Percentiles rank a stretch among this genome's conserved stretches.
Evolutionary conservation across 2,797 vertebrate species (phyloP).

Genomic region (Apodemus agrarius): DNA sequence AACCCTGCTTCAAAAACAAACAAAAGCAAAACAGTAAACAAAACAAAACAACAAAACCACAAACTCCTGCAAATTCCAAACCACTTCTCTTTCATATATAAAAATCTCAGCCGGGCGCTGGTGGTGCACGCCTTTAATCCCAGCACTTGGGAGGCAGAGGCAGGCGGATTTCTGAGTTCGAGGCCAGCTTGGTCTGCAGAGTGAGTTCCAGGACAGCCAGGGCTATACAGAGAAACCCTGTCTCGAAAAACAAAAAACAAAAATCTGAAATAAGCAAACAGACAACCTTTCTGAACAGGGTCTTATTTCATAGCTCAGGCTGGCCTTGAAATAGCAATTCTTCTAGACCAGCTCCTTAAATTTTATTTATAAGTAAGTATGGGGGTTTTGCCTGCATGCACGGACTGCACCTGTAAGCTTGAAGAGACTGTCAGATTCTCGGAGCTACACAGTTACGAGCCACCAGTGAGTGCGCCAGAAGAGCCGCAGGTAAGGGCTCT

Average conservation of each 20-base stretch:
- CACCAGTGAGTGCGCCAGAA: neutral
- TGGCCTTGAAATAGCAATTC: neutral
- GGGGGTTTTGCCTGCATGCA: neutral
- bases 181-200: no score
- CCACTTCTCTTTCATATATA: neutral
- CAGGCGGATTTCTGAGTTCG: no score
- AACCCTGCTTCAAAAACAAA: neutral
- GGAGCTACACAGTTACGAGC: neutral
- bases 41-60: no score
- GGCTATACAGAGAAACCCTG: no score
- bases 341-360: neutral
- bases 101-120: no score
- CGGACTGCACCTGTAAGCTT: no score
- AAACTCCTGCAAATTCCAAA: neutral
- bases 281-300: neutral
- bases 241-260: no score
- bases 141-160: no score
- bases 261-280: no score
- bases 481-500: neutral
- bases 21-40: neutral
- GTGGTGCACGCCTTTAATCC: no score
- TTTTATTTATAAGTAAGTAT: neutral
- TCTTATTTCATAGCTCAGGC: neutral
- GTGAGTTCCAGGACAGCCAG: no score
- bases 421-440: neutral